Base-by-base conservation (phyloP, 2,888 invertebrate species). In the Amphimallon solstitiale region DNA sequence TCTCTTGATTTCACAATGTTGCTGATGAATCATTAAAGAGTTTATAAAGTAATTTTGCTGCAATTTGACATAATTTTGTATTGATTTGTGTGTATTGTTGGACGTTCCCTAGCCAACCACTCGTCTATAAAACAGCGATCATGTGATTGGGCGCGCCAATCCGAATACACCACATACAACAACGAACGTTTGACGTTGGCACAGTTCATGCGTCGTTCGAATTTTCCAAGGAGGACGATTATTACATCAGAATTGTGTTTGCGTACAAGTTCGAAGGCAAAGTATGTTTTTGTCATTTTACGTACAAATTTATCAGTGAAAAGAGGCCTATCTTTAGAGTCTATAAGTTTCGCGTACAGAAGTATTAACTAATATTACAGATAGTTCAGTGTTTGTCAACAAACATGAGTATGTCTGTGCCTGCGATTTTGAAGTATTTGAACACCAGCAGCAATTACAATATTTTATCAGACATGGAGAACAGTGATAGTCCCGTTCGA, bases 401-500 rank as follows among this genome's bases (percentile, higher is more conserved):
- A 54, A 69, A 66, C 7, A 72, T 72, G 72, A 72, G 72, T 66
- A 38, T 70, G 51, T 65, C 71, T 37, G 71, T 73, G 40, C 71
- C 72, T 10, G 71, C 77, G 45, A 80, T 81, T 72, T 75, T 81
- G 68, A 80, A 79, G 71, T 79, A 76, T 73, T 72, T 80, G 65
- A 75, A 75, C 59, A 72, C 67, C 21, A 63, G 29, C 43, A 15
- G 21, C 15, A 66, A 63, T 38, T 70, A 65, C 15, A 59, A 67
- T 54, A 65, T 71, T 61, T 64, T 70, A 60, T 49, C 43, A n/a
- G 66, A 63, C 12, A 48, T 40, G 40, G 63, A 72, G 65, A 75
- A 78, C 70, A 67, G 67, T 10, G 75, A 76, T 46, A 65, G 70
- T 35, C 72, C 75, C 6, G 65, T 70, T 3, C 74, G 84, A 66